A percentile compares a stretch with the other conserved stretches of the same genome.
Conservation (phyloP, 2,888 invertebrate species). For the Anagyrus pseudococci region DNA sequence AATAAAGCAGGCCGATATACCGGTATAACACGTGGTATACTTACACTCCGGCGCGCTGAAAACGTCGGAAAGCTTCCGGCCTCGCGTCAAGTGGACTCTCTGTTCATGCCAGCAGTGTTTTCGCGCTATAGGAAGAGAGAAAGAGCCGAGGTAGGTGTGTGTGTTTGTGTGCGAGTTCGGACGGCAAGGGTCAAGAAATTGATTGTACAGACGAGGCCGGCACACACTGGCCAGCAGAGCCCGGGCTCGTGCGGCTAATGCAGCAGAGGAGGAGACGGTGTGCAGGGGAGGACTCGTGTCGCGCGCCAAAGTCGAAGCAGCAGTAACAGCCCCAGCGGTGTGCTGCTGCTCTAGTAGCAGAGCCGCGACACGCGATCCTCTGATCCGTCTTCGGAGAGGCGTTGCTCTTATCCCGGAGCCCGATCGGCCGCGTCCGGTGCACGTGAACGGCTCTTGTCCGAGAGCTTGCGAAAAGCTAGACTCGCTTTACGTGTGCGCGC, state of each 20-base stretch:
- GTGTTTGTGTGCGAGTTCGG: too few species aligned
- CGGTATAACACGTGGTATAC: neutral
- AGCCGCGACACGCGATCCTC: constrained; percentile 54
- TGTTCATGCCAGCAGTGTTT: constrained; percentile 7
- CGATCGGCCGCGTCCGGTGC: neutral
- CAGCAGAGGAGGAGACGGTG: too few species aligned
- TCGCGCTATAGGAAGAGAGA: neutral
- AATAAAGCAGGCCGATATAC: neutral
- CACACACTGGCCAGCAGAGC: too few species aligned
- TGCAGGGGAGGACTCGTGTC: too few species aligned
- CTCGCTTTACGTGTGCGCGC: too few species aligned
- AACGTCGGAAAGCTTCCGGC: constrained; percentile 11
- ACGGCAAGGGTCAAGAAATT: too few species aligned
- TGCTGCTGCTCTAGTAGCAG: neutral
- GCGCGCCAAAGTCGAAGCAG: constrained; percentile 24
- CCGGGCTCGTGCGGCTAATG: too few species aligned
- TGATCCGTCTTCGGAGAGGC: constrained; percentile 60
- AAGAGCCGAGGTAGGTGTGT: neutral
- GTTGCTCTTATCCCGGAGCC: constrained; percentile 53
- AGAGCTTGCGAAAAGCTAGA: too few species aligned
- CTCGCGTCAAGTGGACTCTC: constrained; percentile 11
- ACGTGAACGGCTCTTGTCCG: neutral
- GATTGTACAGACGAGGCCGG: constrained; percentile 18
- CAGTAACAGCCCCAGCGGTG: constrained; percentile 1
- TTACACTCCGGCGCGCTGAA: neutral